A percentile compares a stretch with the other conserved stretches of the same genome.
Evolutionary conservation across 1,140 invertebrate species (phyloP).

Genomic region (Megathymus violae): DNA sequence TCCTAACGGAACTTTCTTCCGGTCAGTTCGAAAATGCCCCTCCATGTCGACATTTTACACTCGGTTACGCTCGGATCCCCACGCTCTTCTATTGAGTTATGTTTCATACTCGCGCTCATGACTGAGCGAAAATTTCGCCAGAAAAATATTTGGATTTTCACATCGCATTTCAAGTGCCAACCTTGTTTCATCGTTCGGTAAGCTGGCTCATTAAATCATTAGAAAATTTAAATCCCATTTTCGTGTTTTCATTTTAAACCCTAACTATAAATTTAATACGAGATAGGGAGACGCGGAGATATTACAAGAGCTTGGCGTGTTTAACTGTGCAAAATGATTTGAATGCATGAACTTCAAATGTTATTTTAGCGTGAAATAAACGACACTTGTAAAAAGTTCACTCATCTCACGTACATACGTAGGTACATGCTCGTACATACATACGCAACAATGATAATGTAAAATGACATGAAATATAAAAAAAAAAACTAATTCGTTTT

Average conservation of each 20-base stretch:
- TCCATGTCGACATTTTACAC: conserved; percentile 75
- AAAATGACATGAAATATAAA: too few species aligned
- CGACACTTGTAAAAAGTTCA: too few species aligned
- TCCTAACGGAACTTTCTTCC: conserved; percentile 47
- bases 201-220: conserved; percentile 22
- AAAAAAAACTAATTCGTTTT: too few species aligned
- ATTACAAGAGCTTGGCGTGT: neutral
- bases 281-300: neutral
- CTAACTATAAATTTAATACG: neutral
- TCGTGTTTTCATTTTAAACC: neutral
- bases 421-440: too few species aligned
- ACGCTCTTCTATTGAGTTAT: conserved; percentile 70
- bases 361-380: neutral
- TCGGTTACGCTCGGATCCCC: conserved; percentile 65
- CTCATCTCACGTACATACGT: too few species aligned
- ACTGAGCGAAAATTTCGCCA: conserved; percentile 13
- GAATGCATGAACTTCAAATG: neutral
- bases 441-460: too few species aligned
- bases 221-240: neutral
- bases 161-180: conserved; percentile 5
- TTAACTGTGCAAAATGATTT: neutral
- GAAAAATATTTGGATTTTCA: conserved; percentile 36
- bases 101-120: conserved; percentile 57
- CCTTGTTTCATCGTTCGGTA: conserved; percentile 4
- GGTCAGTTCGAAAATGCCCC: conserved; percentile 74